Conservation (phyloP, 2,797 vertebrate species). For the Darevskia mixta region DNA sequence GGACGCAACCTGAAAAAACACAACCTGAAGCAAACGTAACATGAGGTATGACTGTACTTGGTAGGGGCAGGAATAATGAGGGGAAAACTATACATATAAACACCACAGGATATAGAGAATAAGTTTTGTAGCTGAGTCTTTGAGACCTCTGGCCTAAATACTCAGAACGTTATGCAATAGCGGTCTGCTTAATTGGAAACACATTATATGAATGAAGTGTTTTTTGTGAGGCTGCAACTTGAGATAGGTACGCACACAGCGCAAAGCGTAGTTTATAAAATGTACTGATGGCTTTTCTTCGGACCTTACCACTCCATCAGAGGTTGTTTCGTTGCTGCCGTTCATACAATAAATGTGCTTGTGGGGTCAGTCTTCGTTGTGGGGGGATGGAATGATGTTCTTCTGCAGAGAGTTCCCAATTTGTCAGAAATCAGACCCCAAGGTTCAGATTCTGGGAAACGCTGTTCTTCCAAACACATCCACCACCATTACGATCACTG, state of each 20-base stretch:
- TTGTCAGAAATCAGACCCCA: neutral
- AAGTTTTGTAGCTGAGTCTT: neutral
- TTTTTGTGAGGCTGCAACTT: neutral
- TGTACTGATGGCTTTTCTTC: neutral
- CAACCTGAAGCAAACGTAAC: too few species aligned
- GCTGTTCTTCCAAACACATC: neutral
- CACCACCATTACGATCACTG: neutral
- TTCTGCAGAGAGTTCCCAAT: neutral
- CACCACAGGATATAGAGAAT: neutral
- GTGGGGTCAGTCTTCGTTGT: neutral
- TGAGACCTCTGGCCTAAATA: neutral
- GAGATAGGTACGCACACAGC: constrained; percentile 31
- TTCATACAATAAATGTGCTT: neutral
- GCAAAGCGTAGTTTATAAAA: constrained; percentile 17
- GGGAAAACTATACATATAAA: constrained; percentile 15
- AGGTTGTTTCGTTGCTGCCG: neutral
- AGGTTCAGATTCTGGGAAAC: neutral
- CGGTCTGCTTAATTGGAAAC: neutral
- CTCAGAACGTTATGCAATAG: neutral
- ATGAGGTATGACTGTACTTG: constrained; percentile 8
- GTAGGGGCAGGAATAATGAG: constrained; percentile 34
- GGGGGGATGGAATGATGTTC: too few species aligned
- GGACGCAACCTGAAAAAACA: too few species aligned
- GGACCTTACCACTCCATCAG: neutral
- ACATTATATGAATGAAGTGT: constrained; percentile 19